phyloP scores from a whole-genome alignment of 2,888 invertebrate genomes.

The Dimorphilus gyrociliatus region DNA sequence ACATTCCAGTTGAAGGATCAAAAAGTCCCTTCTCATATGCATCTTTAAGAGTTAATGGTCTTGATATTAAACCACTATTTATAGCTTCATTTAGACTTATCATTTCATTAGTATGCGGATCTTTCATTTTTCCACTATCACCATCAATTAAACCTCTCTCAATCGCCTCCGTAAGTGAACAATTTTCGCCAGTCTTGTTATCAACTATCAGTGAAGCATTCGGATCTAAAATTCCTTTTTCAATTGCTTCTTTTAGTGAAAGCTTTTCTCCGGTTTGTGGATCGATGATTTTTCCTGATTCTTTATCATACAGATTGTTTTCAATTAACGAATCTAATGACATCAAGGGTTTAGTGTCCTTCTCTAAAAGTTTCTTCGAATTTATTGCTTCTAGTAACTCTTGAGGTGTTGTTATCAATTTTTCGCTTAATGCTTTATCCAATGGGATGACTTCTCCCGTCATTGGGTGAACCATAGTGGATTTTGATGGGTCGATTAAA shows the following conservation, averaged over 20 bases:
- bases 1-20: slow-evolving; percentile 1
- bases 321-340: slow-evolving; percentile 16
- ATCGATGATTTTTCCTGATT: slow-evolving; percentile 48
- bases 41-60: slow-evolving; percentile 7
- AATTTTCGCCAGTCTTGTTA: slow-evolving; percentile 52
- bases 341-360: not conserved
- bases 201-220: slow-evolving; percentile 68
- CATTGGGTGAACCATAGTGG: slow-evolving; percentile 48
- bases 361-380: too few relatives aligned
- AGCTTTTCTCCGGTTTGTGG: slow-evolving; percentile 60
- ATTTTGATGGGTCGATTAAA: slow-evolving; percentile 7
- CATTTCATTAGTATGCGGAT: slow-evolving; percentile 55
- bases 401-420: too few relatives aligned
- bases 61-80: slow-evolving; percentile 42
- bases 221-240: slow-evolving; percentile 57
- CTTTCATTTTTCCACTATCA: slow-evolving; percentile 63
- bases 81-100: slow-evolving; percentile 50
- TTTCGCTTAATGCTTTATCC: too few relatives aligned
- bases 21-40: slow-evolving; percentile 3
- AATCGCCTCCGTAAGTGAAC: slow-evolving; percentile 42
- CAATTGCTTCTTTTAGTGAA: slow-evolving; percentile 63
- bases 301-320: slow-evolving; percentile 15
- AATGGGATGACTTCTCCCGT: slow-evolving; percentile 54
- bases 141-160: slow-evolving; percentile 37
- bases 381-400: too few relatives aligned